Base-by-base conservation (phyloP, 2,113 vertebrate species). In the Varanus komodoensis region DNA sequence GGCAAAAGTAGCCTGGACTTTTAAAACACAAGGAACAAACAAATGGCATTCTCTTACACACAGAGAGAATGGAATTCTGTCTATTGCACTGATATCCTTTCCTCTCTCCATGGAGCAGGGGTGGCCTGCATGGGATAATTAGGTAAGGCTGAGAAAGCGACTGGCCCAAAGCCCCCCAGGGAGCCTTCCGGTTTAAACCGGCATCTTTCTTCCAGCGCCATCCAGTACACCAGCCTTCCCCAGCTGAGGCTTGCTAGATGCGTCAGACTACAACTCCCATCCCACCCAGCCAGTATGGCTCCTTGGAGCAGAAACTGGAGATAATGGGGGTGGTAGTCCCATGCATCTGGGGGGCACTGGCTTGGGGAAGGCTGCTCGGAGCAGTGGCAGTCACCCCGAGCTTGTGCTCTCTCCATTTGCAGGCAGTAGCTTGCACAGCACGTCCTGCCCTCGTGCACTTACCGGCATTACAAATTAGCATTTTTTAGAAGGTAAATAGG, bases 401-500 rank as follows among this genome's bases (percentile, higher is more conserved):
- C 34, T 64, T 34, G 67, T 52, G 21, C n/a, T 38, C 19, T 61
- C 64, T 83, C 57, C 64, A 27, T 23, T 4, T 34, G 54, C n/a
- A 64, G 54, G 19, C 34, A 61, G n/a, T n/a, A 23, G 32, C 44
- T 21, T 61, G 52, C 80, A 61, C 32, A 82, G 21, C 2, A n/a
- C 6, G 2, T 82, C n/a, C 17, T 25, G 75, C 29, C 3, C 69
- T 71, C 29, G 32, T 74, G 25, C 9, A 32, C 19, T 90, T 3
- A 17, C 54, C 23, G 83, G 8, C 71, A 89, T 44, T 67, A 69
- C 17, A 86, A 79, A 78, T 19, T 3, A 75, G 52, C 82, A 92
- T 91, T 89, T 94, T 69, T 84, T 90, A 27, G 61, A 74, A 87
- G 54, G 25, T 64, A 90, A 88, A 32, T 34, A 2, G 21, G 50